Percentiles rank a stretch among this genome's conserved stretches.
Evolutionary conservation across 2,888 invertebrate species (phyloP).

Genomic region (Drosophila kanekoi): DNA sequence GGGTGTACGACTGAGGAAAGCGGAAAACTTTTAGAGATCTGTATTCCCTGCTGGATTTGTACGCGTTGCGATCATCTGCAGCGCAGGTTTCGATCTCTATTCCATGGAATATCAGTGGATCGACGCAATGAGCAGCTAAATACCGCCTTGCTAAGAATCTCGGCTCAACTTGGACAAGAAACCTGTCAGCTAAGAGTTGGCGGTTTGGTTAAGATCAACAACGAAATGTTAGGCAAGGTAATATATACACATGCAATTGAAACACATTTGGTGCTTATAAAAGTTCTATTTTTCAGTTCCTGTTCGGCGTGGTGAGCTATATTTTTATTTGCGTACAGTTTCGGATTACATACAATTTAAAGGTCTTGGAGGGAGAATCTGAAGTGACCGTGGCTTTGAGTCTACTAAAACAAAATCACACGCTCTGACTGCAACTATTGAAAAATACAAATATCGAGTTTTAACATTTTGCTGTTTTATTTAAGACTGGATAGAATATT

Average conservation of each 20-base stretch:
- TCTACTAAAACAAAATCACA: neutral
- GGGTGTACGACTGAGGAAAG: conserved; percentile 32
- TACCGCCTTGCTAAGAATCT: conserved; percentile 39
- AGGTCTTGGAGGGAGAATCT: neutral
- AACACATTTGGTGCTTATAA: no score
- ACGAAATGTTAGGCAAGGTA: conserved; percentile 59
- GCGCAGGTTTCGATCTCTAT: conserved; percentile 30
- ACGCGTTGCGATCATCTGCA: conserved; percentile 53
- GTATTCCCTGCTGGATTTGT: conserved; percentile 54
- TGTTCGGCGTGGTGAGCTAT: conserved; percentile 13
- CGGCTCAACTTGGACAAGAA: conserved; percentile 63
- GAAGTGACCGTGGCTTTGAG: no score
- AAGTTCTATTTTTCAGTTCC: neutral
- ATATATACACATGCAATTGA: neutral
- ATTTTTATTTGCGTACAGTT: conserved; percentile 51
- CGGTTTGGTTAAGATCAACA: conserved; percentile 57
- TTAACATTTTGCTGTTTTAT: no score
- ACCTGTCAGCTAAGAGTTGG: conserved; percentile 46
- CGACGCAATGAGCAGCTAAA: conserved; percentile 50
- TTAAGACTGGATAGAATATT: no score
- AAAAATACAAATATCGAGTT: neutral
- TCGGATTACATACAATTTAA: conserved; percentile 35
- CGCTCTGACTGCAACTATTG: neutral
- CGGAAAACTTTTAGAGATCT: conserved; percentile 29
- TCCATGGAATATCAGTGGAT: conserved; percentile 33